Base-by-base conservation (phyloP, 2,888 invertebrate species). In the Sussaba pulchella region DNA sequence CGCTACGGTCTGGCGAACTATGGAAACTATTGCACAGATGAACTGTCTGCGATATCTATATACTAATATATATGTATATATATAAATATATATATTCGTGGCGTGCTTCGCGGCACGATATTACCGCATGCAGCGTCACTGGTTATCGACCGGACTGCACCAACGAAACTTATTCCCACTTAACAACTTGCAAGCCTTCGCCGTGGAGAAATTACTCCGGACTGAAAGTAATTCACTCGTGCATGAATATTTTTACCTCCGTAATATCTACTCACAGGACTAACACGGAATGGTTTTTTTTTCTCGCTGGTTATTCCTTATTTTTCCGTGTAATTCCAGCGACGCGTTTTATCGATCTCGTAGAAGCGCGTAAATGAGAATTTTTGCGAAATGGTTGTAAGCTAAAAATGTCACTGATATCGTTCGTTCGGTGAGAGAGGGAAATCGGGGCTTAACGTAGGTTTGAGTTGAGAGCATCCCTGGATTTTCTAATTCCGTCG, bases 121-220 rank as follows among this genome's bases (percentile, higher is more conserved):
- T 43, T 24, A 47, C 67, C 19, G 26, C 66, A 72, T 47, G 36
- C 14, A 43, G 41, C 24, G 39, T 57, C 61, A 36, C 50, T 41
- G 17, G 19, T 26, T 73, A 73, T 73, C 64, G 64, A 73, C 43
- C 64, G 36, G 10, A 74, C 14, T 74, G 74, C 74, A 59, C 57
- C 57, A 59, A 59, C 66, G 57, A 74, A 36, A 45, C 36, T 67
- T n/a, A n/a, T n/a, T 59, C 47, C 10, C 31, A 57, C 57, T 26
- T 43, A 43, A 41, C 41, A 54, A 8, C 5, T 26, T 10, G 21
- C 52, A 14, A 31, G 8, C 26, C 10, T 5, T 52, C 50, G 67
- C 52, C 39, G 21, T 6, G 54, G 12, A 14, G 54, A 14, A 69
- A 69, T 69, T 41, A 43, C 41, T 9, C 14, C 14, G 10, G 52